Evolutionary conservation across 2,888 invertebrate species (phyloP).

Genomic region (Meteorus cinctellus): DNA sequence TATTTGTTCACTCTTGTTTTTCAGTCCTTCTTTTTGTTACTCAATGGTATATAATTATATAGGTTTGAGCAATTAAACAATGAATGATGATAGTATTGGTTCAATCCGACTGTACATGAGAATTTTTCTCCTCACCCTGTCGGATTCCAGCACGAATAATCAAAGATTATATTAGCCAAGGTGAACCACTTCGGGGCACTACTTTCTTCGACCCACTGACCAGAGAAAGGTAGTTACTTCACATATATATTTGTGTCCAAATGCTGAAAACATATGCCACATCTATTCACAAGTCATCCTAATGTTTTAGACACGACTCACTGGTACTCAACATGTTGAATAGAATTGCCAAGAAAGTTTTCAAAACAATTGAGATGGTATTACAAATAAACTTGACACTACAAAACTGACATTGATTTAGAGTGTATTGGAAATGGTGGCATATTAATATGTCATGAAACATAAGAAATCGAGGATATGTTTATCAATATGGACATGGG

Average conservation of each 20-base stretch:
- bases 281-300: constrained; percentile 21
- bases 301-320: background rate
- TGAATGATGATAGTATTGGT: background rate
- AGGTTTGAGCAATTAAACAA: background rate
- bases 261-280: constrained; percentile 19
- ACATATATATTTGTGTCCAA: constrained; percentile 33
- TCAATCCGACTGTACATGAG: background rate
- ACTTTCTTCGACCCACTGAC: constrained; percentile 72
- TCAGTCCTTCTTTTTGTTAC: background rate
- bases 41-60: background rate
- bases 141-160: constrained; percentile 38
- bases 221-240: constrained; percentile 64
- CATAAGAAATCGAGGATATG: background rate
- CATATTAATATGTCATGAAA: background rate
- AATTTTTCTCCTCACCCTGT: constrained; percentile 41
- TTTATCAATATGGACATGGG: background rate
- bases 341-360: background rate
- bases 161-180: constrained; percentile 59
- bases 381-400: background rate
- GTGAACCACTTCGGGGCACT: constrained; percentile 68
- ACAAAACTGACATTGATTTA: too few species aligned
- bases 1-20: background rate
- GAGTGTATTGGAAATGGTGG: too few species aligned
- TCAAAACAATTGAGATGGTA: too few species aligned
- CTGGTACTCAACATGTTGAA: background rate